Conservation (phyloP, 2,888 invertebrate genomes). For the Thecophora atra region DNA sequence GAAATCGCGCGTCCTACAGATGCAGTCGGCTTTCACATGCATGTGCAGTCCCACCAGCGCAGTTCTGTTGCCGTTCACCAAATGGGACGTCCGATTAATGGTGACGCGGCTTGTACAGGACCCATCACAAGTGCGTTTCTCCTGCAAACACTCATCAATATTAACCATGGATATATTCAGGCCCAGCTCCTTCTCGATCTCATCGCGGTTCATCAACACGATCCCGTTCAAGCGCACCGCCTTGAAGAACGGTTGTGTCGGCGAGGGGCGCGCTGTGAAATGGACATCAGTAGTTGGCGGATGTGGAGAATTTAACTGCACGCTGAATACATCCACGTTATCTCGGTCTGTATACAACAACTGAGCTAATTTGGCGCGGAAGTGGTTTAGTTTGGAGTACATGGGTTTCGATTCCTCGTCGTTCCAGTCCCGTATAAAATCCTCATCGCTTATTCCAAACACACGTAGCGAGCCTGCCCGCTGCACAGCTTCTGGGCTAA, state of each 20-base stretch:
- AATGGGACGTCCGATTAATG: constrained; percentile 87
- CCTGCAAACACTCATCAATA: constrained; percentile 94
- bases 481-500: constrained; percentile 93
- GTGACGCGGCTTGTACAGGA: constrained; percentile 94
- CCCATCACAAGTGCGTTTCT: constrained; percentile 94
- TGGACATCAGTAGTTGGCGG: constrained; percentile 91
- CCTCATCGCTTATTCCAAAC: constrained; percentile 93
- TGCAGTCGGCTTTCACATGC: constrained; percentile 90
- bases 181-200: constrained; percentile 93
- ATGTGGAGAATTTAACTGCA: constrained; percentile 86
- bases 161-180: constrained; percentile 98
- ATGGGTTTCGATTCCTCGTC: constrained; percentile 86
- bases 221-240: constrained; percentile 94
- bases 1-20: constrained; percentile 93
- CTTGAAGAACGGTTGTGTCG: constrained; percentile 95
- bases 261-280: constrained; percentile 94
- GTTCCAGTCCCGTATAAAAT: constrained; percentile 95
- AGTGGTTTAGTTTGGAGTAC: constrained; percentile 88
- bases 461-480: constrained; percentile 95
- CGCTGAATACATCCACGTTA: constrained; percentile 97
- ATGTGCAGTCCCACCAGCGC: constrained; percentile 95
- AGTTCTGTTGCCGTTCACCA: constrained; percentile 98
- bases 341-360: constrained; percentile 85
- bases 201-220: constrained; percentile 90
- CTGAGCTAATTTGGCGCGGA: constrained; percentile 87